A percentile compares a stretch with the other conserved stretches of the same genome.
phyloP scores from a whole-genome alignment of 2,888 invertebrate genomes.

The Rhingia rostrata region DNA sequence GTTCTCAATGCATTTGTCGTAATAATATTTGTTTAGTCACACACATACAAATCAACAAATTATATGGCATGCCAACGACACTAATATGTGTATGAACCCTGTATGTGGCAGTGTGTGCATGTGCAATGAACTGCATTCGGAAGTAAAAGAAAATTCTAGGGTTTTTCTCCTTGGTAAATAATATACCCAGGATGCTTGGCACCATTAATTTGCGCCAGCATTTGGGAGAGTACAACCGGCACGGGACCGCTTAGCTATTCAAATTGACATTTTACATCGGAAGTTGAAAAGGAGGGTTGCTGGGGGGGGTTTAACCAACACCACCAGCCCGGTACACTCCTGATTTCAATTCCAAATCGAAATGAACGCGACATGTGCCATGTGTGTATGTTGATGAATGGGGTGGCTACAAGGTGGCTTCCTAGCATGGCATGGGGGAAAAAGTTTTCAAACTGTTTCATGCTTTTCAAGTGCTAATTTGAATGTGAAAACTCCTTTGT shows the following conservation, averaged over 20 bases:
- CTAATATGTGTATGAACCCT: conserved; percentile 25
- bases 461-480: conserved; percentile 73
- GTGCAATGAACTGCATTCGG: conserved; percentile 72
- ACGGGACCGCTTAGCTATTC: conserved; percentile 39
- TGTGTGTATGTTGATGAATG: conserved; percentile 44
- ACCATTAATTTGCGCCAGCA: conserved; percentile 61
- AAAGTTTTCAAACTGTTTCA: conserved; percentile 70
- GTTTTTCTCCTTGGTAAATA: conserved; percentile 59
- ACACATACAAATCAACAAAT: conserved; percentile 16
- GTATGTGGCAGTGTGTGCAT: not conserved
- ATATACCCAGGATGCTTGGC: conserved; percentile 60
- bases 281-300: conserved; percentile 24
- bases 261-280: conserved; percentile 68
- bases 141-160: conserved; percentile 67
- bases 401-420: not conserved
- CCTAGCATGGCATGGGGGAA: not conserved
- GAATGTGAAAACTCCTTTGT: conserved; percentile 69
- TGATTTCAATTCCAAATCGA: conserved; percentile 62
- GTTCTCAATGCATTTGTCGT: conserved; percentile 73
- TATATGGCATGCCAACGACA: not conserved
- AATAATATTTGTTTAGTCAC: conserved; percentile 72
- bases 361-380: conserved; percentile 69
- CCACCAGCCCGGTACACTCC: not conserved
- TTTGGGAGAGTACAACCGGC: not conserved
- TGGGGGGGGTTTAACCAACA: not conserved